phyloP scores from a whole-genome alignment of 2,113 vertebrate genomes.

The Condylura cristata region DNA sequence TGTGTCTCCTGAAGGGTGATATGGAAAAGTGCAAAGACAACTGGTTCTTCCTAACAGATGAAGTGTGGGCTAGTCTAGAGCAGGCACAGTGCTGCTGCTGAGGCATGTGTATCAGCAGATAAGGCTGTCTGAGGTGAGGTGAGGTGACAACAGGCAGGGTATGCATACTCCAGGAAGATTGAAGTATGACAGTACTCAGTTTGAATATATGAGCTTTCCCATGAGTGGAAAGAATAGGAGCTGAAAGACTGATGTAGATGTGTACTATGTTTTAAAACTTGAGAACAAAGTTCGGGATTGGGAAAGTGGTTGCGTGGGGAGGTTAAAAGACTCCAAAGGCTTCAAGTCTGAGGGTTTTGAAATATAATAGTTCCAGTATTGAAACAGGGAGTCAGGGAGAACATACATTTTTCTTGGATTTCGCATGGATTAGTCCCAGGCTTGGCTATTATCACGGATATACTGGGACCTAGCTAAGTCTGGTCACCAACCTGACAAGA shows the following conservation, averaged over 20 bases:
- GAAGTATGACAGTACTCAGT: neutral
- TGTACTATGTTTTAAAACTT: neutral
- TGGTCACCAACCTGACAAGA: neutral
- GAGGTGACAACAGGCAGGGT: neutral
- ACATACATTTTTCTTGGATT: constrained; percentile 37
- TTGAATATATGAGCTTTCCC: neutral
- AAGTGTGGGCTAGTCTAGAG: neutral
- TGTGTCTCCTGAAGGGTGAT: neutral
- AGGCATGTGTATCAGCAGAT: neutral
- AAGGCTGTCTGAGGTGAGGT: neutral
- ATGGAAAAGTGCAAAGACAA: neutral
- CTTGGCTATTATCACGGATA: neutral
- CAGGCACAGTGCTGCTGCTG: neutral
- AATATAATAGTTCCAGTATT: neutral
- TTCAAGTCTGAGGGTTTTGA: neutral
- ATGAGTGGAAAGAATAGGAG: neutral
- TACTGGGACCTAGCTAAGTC: neutral
- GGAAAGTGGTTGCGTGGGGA: neutral
- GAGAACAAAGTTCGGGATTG: neutral
- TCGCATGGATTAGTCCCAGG: neutral
- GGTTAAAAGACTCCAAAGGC: neutral
- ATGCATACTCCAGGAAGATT: neutral
- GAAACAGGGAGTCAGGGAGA: neutral
- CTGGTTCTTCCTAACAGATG: neutral
- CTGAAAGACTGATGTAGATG: neutral